These are phyloP conservation scores for Heliconius ismenius DNA, from an alignment of 2,888 invertebrate genomes.

Conservation along the genomic window DNA sequence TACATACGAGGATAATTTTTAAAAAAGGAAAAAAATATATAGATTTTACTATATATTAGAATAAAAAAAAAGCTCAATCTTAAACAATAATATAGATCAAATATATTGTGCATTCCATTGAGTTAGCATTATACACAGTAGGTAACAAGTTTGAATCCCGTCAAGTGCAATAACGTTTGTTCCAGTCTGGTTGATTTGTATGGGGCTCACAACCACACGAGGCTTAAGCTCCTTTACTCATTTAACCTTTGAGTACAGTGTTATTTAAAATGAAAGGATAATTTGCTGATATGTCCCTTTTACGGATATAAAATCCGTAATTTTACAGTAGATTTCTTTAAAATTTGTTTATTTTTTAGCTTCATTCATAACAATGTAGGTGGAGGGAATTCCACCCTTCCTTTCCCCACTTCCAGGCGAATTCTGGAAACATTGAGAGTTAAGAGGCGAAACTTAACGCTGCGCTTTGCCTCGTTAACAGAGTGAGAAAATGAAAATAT, in stretches of 20 bases:
- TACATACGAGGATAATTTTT: too few species aligned
- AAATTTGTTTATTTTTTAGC: background rate
- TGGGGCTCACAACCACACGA: constrained; percentile 3
- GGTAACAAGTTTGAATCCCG: constrained; percentile 10
- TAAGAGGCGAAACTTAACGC: background rate
- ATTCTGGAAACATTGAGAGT: too few species aligned
- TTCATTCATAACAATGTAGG: background rate
- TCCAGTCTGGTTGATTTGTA: constrained; percentile 19
- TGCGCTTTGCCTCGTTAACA: background rate
- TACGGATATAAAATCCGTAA: too few species aligned
- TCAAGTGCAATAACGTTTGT: constrained; percentile 21
- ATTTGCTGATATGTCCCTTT: too few species aligned
- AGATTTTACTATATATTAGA: too few species aligned
- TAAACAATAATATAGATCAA: background rate
- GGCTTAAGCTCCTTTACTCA: background rate
- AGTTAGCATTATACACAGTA: background rate
- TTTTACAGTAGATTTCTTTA: too few species aligned
- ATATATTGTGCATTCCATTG: background rate
- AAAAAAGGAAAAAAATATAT: too few species aligned
- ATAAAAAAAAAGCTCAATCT: background rate
- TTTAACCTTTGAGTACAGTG: background rate
- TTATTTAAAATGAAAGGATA: background rate
- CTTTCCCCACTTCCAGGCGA: too few species aligned
- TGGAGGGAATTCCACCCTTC: background rate
- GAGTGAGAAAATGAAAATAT: background rate